Base-by-base conservation (phyloP, 2,888 invertebrate species). In the Schizotus pectinicornis region DNA sequence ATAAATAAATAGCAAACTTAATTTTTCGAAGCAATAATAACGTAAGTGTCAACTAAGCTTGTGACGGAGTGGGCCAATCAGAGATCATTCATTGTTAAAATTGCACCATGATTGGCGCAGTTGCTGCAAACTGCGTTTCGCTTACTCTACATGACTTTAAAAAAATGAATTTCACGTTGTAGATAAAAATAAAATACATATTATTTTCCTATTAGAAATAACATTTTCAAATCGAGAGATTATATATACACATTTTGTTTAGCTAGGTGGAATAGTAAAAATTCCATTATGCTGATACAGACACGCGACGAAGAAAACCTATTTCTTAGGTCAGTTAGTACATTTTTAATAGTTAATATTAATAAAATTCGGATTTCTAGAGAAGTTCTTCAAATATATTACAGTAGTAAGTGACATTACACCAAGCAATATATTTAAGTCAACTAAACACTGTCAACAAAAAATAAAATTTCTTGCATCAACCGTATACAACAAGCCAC, bases 361-460 rank as follows among this genome's bases (percentile, higher is more conserved):
- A 75, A 69, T 75, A 74, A 79, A 79, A 79, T 79, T 79, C 79
- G 79, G 77, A 68, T 77, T 77, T 73, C 78, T 79, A 79, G 79
- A 79, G 78, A 74, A 78, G 79, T 71, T 77, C 66, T 68, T 50
- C 41, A 68, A 69, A 65, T 74, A 74, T 76, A 70, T 75, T 76
- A 76, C 76, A 75, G 66, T 69, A 69, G 69, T 70, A 68, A 70
- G 68, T 77, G 73, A 72, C 71, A 72, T 67, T 72, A 76, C 75
- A 76, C 73, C 70, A 74, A 73, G 70, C 69, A 62, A 61, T 56
- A 56, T 62, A 45, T 58, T 45, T 61, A 54, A 49, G 38, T 45
- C 50, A 59, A 56, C 45, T 46, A 59, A 50, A 64, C 68, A 66
- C 46, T 62, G 34, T 58, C 65, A 67, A 71, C 67, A 61, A 63